Conservation (phyloP, 1,140 invertebrate species). For the Drosophila aff. region DNA sequence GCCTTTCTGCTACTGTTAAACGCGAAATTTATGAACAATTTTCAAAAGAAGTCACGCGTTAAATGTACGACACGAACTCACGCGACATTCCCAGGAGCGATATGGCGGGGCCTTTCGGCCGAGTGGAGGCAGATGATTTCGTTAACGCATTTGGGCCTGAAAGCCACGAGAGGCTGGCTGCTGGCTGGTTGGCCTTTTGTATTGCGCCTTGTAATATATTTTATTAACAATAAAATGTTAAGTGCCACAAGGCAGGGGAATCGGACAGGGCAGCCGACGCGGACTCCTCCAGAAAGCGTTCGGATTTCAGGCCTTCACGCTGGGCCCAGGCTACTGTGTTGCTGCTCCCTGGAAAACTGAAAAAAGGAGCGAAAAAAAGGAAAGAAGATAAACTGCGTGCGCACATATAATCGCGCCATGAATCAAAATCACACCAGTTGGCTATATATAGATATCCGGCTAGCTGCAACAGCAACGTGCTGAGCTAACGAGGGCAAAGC, state of each 20-base stretch:
- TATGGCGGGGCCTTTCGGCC: background rate
- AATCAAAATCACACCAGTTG: constrained; percentile 82
- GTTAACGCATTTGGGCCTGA: constrained; percentile 72
- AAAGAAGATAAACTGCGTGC: constrained; percentile 82
- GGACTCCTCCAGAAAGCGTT: constrained; percentile 37
- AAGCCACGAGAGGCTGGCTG: constrained; percentile 19
- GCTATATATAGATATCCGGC: constrained; percentile 83
- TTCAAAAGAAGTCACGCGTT: constrained; percentile 77
- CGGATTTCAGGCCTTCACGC: constrained; percentile 53
- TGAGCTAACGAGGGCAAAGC: constrained; percentile 68
- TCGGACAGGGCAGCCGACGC: constrained; percentile 7
- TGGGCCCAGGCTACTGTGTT: constrained; percentile 64
- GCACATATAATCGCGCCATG: constrained; percentile 81
- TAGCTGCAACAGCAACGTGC: constrained; percentile 49
- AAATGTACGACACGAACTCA: constrained; percentile 81
- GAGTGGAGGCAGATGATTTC: constrained; percentile 70
- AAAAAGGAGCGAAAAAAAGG: constrained; percentile 36
- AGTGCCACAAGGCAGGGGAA: constrained; percentile 63
- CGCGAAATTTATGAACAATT: constrained; percentile 82
- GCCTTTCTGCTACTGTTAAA: constrained; percentile 78
- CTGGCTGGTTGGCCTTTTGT: constrained; percentile 73
- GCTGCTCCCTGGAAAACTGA: constrained; percentile 29
- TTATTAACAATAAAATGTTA: constrained; percentile 84
- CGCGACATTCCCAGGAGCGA: constrained; percentile 57
- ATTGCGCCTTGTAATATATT: constrained; percentile 80